These are phyloP conservation scores for Arctopsyche grandis DNA, from an alignment of 1,140 invertebrate genomes.

Conservation along the genomic window DNA sequence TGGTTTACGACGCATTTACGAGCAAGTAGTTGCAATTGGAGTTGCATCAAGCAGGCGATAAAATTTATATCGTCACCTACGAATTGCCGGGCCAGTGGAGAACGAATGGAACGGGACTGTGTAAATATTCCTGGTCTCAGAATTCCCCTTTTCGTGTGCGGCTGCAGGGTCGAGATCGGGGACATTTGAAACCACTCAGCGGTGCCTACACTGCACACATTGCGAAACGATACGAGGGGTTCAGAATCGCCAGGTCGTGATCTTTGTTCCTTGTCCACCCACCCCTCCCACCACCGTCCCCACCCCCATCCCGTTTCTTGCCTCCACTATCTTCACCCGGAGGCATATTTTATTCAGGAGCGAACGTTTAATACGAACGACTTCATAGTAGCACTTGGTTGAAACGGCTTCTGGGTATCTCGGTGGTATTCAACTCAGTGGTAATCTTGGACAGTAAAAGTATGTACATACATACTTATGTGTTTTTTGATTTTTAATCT, in stretches of 20 bases:
- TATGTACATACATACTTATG: too few relatives aligned
- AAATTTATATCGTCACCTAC: slow-evolving; percentile 24
- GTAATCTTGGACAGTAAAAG: too few relatives aligned
- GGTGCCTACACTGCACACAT: too few relatives aligned
- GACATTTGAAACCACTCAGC: slow-evolving; percentile 31
- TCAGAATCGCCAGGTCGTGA: slow-evolving; percentile 48
- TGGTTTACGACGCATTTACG: slow-evolving; percentile 1
- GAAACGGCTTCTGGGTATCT: neutral
- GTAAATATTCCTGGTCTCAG: neutral
- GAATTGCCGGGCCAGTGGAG: neutral
- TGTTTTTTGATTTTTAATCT: too few relatives aligned
- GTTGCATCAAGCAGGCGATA: slow-evolving; percentile 9
- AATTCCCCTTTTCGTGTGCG: too few relatives aligned
- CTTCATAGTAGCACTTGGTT: neutral
- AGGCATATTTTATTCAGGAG: slow-evolving; percentile 48
- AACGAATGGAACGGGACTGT: neutral
- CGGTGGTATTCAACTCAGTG: too few relatives aligned
- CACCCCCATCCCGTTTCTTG: too few relatives aligned
- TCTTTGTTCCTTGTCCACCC: slow-evolving; percentile 49
- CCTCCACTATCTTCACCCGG: too few relatives aligned
- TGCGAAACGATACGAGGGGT: neutral
- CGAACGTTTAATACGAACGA: slow-evolving; percentile 41
- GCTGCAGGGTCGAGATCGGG: neutral
- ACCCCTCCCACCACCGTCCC: too few relatives aligned
- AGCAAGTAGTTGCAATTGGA: neutral